Conservation (phyloP, 2,888 invertebrate species). For the Idaea straminata region DNA sequence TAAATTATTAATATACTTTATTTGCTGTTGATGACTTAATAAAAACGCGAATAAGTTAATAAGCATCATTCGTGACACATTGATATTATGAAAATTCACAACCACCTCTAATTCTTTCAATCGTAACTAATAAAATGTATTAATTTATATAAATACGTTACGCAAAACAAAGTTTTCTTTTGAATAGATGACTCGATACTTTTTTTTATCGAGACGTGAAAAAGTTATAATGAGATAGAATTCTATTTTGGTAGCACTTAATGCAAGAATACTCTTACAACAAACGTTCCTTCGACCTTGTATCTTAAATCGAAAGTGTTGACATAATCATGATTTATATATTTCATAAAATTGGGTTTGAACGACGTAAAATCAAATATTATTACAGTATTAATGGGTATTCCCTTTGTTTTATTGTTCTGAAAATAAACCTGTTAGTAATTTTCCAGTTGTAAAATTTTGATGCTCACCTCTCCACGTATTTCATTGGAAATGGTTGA, state of each 20-base stretch:
- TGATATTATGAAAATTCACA: constrained; percentile 27
- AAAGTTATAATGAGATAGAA: constrained; percentile 69
- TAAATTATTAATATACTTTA: constrained; percentile 15
- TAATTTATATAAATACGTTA: constrained; percentile 39
- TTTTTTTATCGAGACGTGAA: constrained; percentile 69
- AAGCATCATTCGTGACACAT: constrained; percentile 23
- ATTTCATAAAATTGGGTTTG: constrained; percentile 60
- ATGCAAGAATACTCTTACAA: constrained; percentile 63
- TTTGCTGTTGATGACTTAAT: constrained; percentile 17
- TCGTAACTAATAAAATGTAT: constrained; percentile 30
- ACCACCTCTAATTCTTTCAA: constrained; percentile 44
- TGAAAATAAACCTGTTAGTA: constrained; percentile 47
- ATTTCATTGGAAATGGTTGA: constrained; percentile 18
- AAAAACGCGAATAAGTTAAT: constrained; percentile 17
- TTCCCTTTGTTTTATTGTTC: constrained; percentile 58
- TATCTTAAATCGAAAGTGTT: constrained; percentile 73
- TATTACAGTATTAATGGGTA: constrained; percentile 57
- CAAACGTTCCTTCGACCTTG: constrained; percentile 58
- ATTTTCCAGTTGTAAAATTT: constrained; percentile 21
- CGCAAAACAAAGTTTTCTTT: constrained; percentile 20
- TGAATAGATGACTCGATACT: constrained; percentile 65
- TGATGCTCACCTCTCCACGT: constrained; percentile 25
- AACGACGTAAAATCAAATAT: constrained; percentile 66
- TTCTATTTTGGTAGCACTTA: constrained; percentile 70
- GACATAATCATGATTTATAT: constrained; percentile 70